Conservation (phyloP, 2,888 invertebrate species). For the Dastarcus helophoroides region DNA sequence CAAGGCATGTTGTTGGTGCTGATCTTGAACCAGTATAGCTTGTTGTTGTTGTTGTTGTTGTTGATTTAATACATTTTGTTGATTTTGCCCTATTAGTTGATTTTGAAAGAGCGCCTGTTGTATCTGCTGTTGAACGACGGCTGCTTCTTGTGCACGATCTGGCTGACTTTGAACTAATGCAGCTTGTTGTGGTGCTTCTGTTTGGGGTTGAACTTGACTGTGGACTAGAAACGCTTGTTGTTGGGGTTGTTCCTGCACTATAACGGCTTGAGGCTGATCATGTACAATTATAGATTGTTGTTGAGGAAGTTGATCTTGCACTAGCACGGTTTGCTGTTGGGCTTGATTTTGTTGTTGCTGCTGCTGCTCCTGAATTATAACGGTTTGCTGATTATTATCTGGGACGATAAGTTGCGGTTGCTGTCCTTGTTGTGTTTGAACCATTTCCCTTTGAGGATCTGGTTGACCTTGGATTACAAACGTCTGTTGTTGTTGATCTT, state of each 20-base stretch:
- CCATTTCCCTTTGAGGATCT: too few species aligned
- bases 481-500: too few species aligned
- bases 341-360: constrained; percentile 3
- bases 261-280: constrained; percentile 8
- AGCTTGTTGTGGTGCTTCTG: constrained; percentile 3
- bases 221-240: constrained; percentile 16
- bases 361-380: constrained; percentile 4
- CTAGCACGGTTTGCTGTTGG: constrained; percentile 5
- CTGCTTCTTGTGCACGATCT: constrained; percentile 10
- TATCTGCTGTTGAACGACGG: constrained; percentile 8
- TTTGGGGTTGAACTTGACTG: constrained; percentile 17
- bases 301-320: constrained; percentile 6
- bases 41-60: constrained; percentile 1
- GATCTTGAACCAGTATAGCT: constrained; percentile 1
- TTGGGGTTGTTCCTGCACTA: constrained; percentile 10
- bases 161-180: constrained; percentile 4
- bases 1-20: too few species aligned
- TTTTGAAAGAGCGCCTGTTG: constrained; percentile 4
- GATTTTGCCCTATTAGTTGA: too few species aligned
- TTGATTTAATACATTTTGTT: constrained; percentile 3
- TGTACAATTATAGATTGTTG: constrained; percentile 5
- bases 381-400: too few species aligned
- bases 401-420: constrained; percentile 7
- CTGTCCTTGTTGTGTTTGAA: too few species aligned
- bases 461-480: too few species aligned